Evolutionary conservation across 2,113 vertebrate genomes (phyloP), one percentile per base, ranked within the genome.

Genomic region (Oenanthe oenanthe): DNA sequence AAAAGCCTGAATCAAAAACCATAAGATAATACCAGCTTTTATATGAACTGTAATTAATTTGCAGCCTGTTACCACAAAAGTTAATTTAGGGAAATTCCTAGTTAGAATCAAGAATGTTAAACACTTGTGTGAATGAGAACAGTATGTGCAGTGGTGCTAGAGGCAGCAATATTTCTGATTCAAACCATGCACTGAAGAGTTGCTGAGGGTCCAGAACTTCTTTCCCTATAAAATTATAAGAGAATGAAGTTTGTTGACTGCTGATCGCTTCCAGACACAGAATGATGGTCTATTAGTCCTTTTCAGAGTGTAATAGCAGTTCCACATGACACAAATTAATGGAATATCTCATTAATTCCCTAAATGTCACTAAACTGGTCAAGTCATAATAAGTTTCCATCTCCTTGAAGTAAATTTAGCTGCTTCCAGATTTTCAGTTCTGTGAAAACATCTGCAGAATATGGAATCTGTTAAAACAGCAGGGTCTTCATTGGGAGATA

Each of bases 211-310:
- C 85, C 48, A 95, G 73, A 74, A 90, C 48, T 95, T 94, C 78
- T 94, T 96, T 61, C 40, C 36, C 82, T 94, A 93, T 80, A 77
- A 89, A 95, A 94, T 79, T 84, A 45, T 65, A 45, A 80, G 82
- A 50, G 85, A 96, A 94, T 88, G 79, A 63, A 94, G 82, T 90
- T 96, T 95, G 92, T 66, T 89, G 74, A 60, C 85, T 90, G 75
- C 67, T 94, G 94, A 96, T 97, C 68, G 25, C 36, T 96, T 96
- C 93, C 95, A 96, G 96, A 96, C 60, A 80, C 60, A 77, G 40
- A 71, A 40, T 0, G 0, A 67, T 90, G 85, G 48, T 84, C 79
- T 91, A 26, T 54, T 85, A 51, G 84, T 81, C 20, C 32, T 20
- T 95, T 95, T 57, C 31, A 77, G 71, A 74, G 60, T 61, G 36